Conservation (phyloP, 64 coral and sea anemone species). For the Montipora capricornis region DNA sequence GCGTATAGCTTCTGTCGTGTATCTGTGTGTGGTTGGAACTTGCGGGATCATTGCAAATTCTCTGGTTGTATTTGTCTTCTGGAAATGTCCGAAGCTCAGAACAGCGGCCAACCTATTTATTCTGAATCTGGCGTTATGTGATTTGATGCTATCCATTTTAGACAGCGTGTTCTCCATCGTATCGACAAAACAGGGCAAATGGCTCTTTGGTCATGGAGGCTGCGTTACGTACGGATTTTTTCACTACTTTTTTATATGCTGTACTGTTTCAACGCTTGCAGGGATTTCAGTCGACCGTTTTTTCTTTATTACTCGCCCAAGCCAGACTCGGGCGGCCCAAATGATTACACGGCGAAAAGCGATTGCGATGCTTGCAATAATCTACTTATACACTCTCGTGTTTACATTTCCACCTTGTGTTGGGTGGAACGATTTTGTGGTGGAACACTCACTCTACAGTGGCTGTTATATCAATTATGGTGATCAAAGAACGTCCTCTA, state of each 20-base stretch:
- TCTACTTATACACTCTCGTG: slow-evolving; percentile 76
- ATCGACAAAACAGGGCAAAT: slow-evolving; percentile 63
- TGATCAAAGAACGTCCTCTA: slow-evolving; percentile 77
- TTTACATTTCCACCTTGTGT: slow-evolving; percentile 84
- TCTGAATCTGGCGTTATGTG: slow-evolving; percentile 91
- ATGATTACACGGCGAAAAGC: slow-evolving; percentile 79
- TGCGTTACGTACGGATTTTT: slow-evolving; percentile 91
- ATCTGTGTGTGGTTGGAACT: slow-evolving; percentile 69
- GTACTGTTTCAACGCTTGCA: slow-evolving; percentile 83
- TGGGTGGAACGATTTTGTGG: slow-evolving; percentile 83
- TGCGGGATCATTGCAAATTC: slow-evolving; percentile 76
- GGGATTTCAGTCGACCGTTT: slow-evolving; percentile 90
- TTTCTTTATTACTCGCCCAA: slow-evolving; percentile 86
- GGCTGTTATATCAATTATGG: slow-evolving; percentile 94
- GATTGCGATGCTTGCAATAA: slow-evolving; percentile 59
- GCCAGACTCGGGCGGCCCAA: slow-evolving; percentile 48
- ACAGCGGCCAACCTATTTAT: slow-evolving; percentile 95
- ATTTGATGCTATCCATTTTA: slow-evolving; percentile 83
- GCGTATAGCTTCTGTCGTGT: slow-evolving; percentile 71
- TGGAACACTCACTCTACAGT: slow-evolving; percentile 72
- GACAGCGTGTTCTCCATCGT: slow-evolving; percentile 77
- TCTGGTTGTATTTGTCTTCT: slow-evolving; percentile 80
- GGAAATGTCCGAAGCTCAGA: slow-evolving; percentile 84
- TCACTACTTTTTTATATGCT: slow-evolving; percentile 90
- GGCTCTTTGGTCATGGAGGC: slow-evolving; percentile 74